Conservation (phyloP, 2,113 vertebrate genomes). For the Sylvilagus bachmani region DNA sequence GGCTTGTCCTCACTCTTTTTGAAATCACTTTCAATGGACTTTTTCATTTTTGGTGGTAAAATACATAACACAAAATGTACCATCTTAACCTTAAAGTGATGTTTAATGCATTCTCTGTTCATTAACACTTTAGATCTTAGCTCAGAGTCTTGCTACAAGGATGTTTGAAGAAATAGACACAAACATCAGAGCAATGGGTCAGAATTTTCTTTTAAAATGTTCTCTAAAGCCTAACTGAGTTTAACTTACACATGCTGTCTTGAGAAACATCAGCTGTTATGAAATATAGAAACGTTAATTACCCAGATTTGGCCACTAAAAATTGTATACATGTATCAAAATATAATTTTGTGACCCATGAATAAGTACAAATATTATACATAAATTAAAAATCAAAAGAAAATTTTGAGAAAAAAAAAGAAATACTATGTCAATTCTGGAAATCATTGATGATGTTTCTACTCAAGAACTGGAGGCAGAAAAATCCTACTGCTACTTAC, state of each 20-base stretch:
- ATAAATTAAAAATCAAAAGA: too few species aligned
- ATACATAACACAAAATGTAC: background rate
- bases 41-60: background rate
- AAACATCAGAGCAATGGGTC: background rate
- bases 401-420: too few species aligned
- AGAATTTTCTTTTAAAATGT: conserved; percentile 5
- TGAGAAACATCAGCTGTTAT: background rate
- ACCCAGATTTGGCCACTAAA: too few species aligned
- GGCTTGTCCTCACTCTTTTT: background rate
- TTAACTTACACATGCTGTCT: background rate
- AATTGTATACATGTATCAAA: too few species aligned
- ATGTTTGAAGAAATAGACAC: background rate
- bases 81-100: background rate
- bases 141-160: background rate
- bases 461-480: background rate
- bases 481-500: background rate
- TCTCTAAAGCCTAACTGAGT: conserved; percentile 30
- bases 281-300: background rate
- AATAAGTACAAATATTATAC: too few species aligned
- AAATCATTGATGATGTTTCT: background rate
- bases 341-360: too few species aligned
- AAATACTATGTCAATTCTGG: background rate
- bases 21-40: background rate
- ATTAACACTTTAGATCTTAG: background rate
- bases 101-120: background rate